phyloP scores from a whole-genome alignment of 2,113 vertebrate genomes.

The Ceratotherium simum region DNA sequence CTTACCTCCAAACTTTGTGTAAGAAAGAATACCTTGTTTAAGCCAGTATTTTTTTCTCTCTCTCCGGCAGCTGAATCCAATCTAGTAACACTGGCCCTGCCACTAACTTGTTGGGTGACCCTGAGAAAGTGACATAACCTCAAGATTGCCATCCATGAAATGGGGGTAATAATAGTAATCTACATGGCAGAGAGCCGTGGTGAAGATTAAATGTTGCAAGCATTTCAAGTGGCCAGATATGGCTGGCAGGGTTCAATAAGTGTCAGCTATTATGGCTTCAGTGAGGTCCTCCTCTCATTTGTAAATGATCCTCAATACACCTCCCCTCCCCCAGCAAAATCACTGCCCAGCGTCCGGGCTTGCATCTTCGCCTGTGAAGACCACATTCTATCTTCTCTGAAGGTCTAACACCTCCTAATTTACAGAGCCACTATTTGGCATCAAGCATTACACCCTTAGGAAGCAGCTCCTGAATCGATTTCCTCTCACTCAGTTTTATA shows the following conservation, averaged over 20 bases:
- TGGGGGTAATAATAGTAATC: neutral
- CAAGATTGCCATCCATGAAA: neutral
- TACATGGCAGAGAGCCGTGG: neutral
- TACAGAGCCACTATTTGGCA: slow-evolving; percentile 5
- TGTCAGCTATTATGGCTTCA: neutral
- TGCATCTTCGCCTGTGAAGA: neutral
- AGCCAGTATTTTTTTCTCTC: neutral
- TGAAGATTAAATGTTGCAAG: neutral
- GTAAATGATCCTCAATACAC: neutral
- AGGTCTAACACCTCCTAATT: neutral
- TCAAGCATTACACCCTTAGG: neutral
- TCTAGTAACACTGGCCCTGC: neutral
- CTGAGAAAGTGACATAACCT: slow-evolving; percentile 16
- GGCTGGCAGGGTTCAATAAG: neutral
- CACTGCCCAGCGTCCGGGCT: neutral
- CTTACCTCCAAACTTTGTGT: slow-evolving; percentile 1
- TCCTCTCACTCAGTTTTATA: neutral
- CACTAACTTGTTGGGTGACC: neutral
- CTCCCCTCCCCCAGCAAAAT: neutral
- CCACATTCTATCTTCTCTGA: neutral
- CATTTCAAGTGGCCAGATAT: neutral
- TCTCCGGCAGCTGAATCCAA: neutral
- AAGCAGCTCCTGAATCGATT: neutral
- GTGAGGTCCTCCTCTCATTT: neutral
- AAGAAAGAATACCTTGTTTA: neutral